phyloP scores from a whole-genome alignment of 2,797 vertebrate genomes.

The Myotis findleyi region DNA sequence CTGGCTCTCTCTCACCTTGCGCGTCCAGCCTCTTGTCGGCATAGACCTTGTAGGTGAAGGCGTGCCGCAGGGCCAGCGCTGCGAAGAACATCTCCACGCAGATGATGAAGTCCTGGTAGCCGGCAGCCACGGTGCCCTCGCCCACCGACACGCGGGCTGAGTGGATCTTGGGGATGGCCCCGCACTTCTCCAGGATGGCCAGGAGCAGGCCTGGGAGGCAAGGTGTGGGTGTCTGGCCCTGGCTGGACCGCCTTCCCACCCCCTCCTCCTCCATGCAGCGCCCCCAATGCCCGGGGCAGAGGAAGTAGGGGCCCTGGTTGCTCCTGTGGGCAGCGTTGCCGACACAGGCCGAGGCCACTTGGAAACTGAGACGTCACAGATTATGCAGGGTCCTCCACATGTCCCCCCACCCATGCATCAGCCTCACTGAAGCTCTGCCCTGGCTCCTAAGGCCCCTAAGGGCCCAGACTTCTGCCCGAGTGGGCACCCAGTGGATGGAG shows the following conservation, averaged over 20 bases:
- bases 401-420: background rate
- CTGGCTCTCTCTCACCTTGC: conserved; percentile 90
- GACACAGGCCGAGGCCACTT: background rate
- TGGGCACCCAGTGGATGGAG: background rate
- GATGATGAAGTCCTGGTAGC: conserved; percentile 99
- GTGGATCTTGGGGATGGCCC: conserved; percentile 96
- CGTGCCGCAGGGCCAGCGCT: conserved; percentile 94
- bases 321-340: background rate
- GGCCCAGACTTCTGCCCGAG: no score
- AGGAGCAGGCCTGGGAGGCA: conserved; percentile 93
- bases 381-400: accelerated
- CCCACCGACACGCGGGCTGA: conserved; percentile 93
- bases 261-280: background rate
- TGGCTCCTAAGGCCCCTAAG: background rate
- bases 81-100: conserved; percentile 99
- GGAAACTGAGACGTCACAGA: background rate
- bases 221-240: background rate
- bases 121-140: conserved; percentile 96
- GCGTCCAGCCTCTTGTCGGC: conserved; percentile 95
- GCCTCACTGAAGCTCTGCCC: background rate
- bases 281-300: background rate
- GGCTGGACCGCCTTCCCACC: no score
- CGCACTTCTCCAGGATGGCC: conserved; percentile 98
- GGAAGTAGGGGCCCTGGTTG: accelerated
- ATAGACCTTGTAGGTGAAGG: conserved; percentile 97